Conservation (phyloP, 2,113 vertebrate species). For the Rhipidura dahli region DNA sequence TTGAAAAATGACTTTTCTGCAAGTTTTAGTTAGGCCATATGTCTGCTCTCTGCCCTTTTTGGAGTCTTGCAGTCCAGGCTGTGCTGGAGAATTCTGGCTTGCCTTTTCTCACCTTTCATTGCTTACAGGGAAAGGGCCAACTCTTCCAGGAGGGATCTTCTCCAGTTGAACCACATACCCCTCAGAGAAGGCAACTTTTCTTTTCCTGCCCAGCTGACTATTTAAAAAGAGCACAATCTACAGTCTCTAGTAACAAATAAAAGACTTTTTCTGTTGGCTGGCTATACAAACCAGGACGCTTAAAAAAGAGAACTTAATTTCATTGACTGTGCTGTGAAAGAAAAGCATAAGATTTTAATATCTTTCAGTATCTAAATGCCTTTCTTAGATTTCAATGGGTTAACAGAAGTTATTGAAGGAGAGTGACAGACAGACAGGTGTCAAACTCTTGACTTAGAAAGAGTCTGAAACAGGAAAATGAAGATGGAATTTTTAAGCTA, state of each 20-base stretch:
- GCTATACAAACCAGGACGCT: neutral
- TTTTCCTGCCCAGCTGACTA: neutral
- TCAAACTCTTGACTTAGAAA: neutral
- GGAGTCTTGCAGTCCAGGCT: neutral
- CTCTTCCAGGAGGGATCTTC: neutral
- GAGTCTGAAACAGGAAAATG: neutral
- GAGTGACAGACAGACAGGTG: neutral
- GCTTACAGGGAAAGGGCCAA: neutral
- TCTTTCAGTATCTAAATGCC: neutral
- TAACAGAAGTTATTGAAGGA: neutral
- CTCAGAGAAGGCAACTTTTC: neutral
- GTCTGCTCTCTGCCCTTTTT: neutral
- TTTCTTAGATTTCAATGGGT: neutral
- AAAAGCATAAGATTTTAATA: neutral
- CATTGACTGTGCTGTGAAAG: neutral
- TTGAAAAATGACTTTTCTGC: neutral
- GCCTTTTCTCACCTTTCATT: accelerated
- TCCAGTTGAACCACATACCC: neutral
- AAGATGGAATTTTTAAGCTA: neutral
- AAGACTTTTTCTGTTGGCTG: neutral
- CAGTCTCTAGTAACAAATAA: neutral
- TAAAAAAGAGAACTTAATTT: neutral
- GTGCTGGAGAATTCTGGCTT: neutral
- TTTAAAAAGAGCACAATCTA: neutral
- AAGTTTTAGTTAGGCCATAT: neutral